phyloP scores from a whole-genome alignment of 2,797 vertebrate species.

The Melanotaenia maccullochi region DNA sequence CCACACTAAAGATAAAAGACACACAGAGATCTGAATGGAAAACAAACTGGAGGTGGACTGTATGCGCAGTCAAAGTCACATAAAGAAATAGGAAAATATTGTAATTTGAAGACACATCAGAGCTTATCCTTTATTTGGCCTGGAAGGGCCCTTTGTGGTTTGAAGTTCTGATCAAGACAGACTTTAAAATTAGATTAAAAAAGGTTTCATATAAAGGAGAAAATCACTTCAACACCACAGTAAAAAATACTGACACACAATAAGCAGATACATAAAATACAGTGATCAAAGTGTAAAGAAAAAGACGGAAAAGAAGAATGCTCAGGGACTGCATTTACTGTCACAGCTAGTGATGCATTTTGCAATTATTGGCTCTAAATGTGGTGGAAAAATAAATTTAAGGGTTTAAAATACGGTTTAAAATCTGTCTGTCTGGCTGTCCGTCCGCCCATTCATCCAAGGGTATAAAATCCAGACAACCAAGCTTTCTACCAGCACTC shows the following conservation, averaged over 20 bases:
- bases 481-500: too few species aligned
- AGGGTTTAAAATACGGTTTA: too few species aligned
- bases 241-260: not conserved
- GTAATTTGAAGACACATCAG: slow-evolving; percentile 10
- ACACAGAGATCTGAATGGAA: slow-evolving; percentile 30
- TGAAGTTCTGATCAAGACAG: not conserved
- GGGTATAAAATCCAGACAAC: too few species aligned
- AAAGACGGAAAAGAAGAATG: not conserved
- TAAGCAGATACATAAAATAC: not conserved
- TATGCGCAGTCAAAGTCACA: slow-evolving; percentile 7
- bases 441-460: too few species aligned
- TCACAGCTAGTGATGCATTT: not conserved
- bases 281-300: not conserved
- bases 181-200: not conserved
- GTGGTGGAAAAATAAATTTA: not conserved
- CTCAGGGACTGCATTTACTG: not conserved
- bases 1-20: slow-evolving; percentile 45
- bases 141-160: not conserved
- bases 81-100: not conserved
- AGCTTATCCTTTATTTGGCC: not conserved
- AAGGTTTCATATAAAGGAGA: not conserved
- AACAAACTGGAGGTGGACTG: slow-evolving; percentile 33
- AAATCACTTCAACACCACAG: not conserved
- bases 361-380: not conserved
- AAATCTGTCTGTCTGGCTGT: too few species aligned